Conservation (phyloP, 2,113 vertebrate genomes). For the Dinomys branickii region DNA sequence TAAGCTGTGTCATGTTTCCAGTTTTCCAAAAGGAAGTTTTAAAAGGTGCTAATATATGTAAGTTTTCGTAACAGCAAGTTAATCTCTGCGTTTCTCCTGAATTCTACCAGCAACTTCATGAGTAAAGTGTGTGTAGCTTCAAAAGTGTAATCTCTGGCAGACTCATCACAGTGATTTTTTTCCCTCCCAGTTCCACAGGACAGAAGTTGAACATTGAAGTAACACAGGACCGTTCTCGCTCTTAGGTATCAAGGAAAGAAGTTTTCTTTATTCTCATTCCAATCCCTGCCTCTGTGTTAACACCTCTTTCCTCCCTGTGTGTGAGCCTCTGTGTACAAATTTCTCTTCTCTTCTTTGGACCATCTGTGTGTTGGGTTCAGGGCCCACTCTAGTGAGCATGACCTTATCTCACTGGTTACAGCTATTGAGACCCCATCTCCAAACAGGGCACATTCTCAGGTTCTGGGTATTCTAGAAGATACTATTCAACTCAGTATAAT, state of each 20-base stretch:
- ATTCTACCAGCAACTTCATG: not conserved
- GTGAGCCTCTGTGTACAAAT: not conserved
- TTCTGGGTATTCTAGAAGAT: not conserved
- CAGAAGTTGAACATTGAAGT: not conserved
- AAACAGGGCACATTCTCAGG: not conserved
- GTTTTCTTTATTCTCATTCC: not conserved
- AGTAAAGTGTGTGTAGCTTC: not conserved
- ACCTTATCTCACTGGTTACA: not conserved
- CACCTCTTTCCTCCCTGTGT: not conserved
- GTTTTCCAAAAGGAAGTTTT: not conserved
- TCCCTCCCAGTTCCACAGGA: not conserved
- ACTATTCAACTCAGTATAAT: not conserved
- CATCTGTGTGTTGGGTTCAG: not conserved
- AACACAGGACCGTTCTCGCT: not conserved
- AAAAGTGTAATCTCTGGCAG: not conserved
- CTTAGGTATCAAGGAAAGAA: not conserved
- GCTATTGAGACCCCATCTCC: not conserved
- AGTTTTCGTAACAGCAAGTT: not conserved
- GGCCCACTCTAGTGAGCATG: not conserved
- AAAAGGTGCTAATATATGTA: not conserved
- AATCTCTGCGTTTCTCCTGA: not conserved
- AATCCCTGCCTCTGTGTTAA: not conserved
- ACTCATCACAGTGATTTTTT: not conserved
- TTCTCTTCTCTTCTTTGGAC: not conserved
- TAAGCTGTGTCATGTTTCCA: not conserved